phyloP scores from a whole-genome alignment of 2,888 invertebrate species.

The Drosophila prostipennis region DNA sequence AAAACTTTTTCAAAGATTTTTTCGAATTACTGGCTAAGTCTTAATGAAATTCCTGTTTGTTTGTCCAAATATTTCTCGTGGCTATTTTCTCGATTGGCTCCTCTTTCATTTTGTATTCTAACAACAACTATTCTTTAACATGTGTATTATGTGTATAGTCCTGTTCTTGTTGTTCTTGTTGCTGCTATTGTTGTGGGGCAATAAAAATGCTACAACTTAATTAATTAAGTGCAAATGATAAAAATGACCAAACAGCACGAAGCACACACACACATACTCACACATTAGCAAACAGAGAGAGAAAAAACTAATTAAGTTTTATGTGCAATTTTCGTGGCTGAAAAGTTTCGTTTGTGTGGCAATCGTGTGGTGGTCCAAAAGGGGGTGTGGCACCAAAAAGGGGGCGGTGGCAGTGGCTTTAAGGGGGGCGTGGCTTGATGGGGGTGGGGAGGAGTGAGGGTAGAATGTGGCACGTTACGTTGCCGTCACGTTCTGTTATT shows the following conservation, averaged over 20 bases:
- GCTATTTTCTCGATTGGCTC: conserved; percentile 13
- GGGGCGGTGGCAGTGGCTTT: neutral
- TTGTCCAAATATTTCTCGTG: neutral
- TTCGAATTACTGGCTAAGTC: conserved; percentile 8
- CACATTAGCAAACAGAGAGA: conserved; percentile 32
- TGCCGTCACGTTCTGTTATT: conserved; percentile 62
- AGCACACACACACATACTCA: conserved; percentile 28
- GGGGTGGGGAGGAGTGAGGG: neutral
- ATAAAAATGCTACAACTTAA: conserved; percentile 78
- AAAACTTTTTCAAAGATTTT: conserved; percentile 9
- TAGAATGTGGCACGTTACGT: conserved; percentile 54
- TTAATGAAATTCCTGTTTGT: conserved; percentile 13
- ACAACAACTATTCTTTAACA: conserved; percentile 30
- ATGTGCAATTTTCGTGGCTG: conserved; percentile 78
- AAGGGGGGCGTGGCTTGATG: neutral
- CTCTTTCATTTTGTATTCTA: conserved; percentile 10
- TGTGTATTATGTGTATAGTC: conserved; percentile 14
- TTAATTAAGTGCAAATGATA: conserved; percentile 79
- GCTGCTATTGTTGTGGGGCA: conserved; percentile 51
- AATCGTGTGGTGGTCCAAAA: conserved; percentile 34
- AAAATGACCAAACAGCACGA: conserved; percentile 74
- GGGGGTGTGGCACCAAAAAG: neutral
- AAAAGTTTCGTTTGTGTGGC: conserved; percentile 62
- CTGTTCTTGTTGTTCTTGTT: conserved; percentile 3
- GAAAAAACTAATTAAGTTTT: conserved; percentile 77